Base-by-base conservation (phyloP, 1,140 invertebrate genomes). In the Drosophila busckii region DNA sequence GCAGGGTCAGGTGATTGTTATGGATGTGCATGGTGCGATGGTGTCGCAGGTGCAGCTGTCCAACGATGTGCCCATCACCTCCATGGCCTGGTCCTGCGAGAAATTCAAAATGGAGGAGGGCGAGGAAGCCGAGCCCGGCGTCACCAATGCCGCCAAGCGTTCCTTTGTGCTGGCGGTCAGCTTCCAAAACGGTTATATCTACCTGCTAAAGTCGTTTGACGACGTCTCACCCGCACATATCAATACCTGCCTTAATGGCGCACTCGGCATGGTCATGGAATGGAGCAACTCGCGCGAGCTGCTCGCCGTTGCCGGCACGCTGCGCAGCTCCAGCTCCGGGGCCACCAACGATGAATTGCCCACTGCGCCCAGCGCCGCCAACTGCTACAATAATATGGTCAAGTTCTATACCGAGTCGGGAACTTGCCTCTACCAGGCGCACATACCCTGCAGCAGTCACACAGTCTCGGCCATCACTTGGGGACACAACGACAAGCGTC, bases 71-170 rank as follows among this genome's bases (percentile, higher is more conserved):
- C 93, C 94, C 8, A 96, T 98, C 58, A 93, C 92, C 3, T 92
- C 93, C 17, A 97, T 99, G 94, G 93, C 94, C 8, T 99, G 97
- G 97, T 97, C 95, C 20, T 98, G 96, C 86, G 96, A 98, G 85
- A 98, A 98, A 84, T 99, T 99, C 87, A 98, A 97, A 89, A 98
- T 99, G 96, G 97, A 98, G 85, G 97, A 98, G 87, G 93, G 92
- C 13, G 95, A 97, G 59, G 93, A 94, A 40, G 90, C 91, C 25
- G 89, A 91, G 38, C 87, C 88, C 4, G 89, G 89, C 34, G 89
- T 89, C 23, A 82, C 86, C 26, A 90, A 90, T 70, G 88, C 84
- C 3, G 75, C 90, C 69, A 88, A 91, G 41, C 88, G 91, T 25
- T 90, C 90, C 63, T 94, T 95, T 85, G 92, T 97, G 1, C 86